phyloP scores from a whole-genome alignment of 2,888 invertebrate genomes.

The Drosophila acutilabella region DNA sequence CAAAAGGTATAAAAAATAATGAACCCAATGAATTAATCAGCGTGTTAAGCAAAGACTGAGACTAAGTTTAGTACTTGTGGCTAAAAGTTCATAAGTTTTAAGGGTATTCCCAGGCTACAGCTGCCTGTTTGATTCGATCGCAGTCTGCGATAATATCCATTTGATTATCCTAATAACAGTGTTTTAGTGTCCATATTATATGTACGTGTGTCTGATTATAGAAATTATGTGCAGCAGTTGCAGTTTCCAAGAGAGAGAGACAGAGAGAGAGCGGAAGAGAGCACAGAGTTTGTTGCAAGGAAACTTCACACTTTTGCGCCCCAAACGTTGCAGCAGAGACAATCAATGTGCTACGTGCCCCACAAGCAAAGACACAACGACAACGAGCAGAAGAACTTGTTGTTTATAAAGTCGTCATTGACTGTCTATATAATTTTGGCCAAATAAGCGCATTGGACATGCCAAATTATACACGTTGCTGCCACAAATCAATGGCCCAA shows the following conservation, averaged over 20 bases:
- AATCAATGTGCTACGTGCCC: slow-evolving; percentile 52
- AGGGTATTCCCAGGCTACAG: slow-evolving; percentile 40
- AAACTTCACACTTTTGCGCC: slow-evolving; percentile 80
- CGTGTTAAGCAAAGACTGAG: not conserved
- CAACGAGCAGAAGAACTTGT: not conserved
- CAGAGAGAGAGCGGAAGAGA: not conserved
- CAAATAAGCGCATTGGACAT: slow-evolving; percentile 75
- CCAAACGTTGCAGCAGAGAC: slow-evolving; percentile 38
- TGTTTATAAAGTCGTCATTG: slow-evolving; percentile 71
- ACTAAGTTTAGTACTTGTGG: not conserved
- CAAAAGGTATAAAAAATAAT: not conserved
- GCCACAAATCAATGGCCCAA: slow-evolving; percentile 62
- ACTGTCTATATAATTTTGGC: slow-evolving; percentile 70
- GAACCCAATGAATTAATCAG: slow-evolving; percentile 44
- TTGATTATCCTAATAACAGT: slow-evolving; percentile 86
- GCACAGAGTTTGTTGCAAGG: slow-evolving; percentile 37
- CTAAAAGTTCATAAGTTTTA: slow-evolving; percentile 14
- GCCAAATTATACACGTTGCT: slow-evolving; percentile 65
- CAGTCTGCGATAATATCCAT: slow-evolving; percentile 84
- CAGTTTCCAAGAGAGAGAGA: slow-evolving; percentile 21
- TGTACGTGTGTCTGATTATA: slow-evolving; percentile 86
- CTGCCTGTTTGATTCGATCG: slow-evolving; percentile 66
- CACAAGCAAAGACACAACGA: slow-evolving; percentile 5
- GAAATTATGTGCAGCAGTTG: slow-evolving; percentile 80
- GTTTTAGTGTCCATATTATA: slow-evolving; percentile 85